Evolutionary conservation across 2,113 vertebrate genomes (phyloP), one percentile per base, ranked within the genome.

Genomic region (Ptilonorhynchus violaceus): DNA sequence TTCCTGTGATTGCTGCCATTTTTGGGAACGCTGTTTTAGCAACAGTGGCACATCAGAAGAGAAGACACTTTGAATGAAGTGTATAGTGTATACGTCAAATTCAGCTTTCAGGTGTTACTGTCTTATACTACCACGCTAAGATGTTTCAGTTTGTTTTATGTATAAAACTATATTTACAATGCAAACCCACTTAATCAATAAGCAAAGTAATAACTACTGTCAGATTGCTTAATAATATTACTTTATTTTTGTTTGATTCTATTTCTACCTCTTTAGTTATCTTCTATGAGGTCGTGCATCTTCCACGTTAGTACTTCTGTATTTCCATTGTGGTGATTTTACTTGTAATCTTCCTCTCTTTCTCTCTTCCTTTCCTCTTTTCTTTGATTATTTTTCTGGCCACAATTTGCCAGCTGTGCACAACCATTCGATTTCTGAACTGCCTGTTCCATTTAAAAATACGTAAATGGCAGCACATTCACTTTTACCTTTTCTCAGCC

Each of bases 391-490:
- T 89, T 89, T 91, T 92, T 68, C 80, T 82, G 73, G 20, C 25
- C 73, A 17, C 30, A 15, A 31, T 85, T 91, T 9, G 7, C 80
- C 74, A 89, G 69, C 50, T 93, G 88, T 69, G 84, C 58, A 28
- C 58, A 86, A 46, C 53, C 30, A 63, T 87, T 82, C 91, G 41
- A 75, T 89, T 93, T 93, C 83, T 69, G 66, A 94, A 56, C 79
- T 94, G 89, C 72, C 87, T 5, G 2, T 75, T 96, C 76, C 59
- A 52, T 91, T 96, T 95, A 80, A 88, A 95, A 93, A 79, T 41
- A 74, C 52, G 88, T 53, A 85, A 92, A 67, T 62, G 82, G 68
- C 78, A 92, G 23, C 37, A 44, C 47, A 58, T 74, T 80, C 85
- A 55, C 72, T 95, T 81, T 72, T 58, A 24, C 89, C 47, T 84